phyloP scores from a whole-genome alignment of 1,140 invertebrate species.

The Drosophila novamexicana region DNA sequence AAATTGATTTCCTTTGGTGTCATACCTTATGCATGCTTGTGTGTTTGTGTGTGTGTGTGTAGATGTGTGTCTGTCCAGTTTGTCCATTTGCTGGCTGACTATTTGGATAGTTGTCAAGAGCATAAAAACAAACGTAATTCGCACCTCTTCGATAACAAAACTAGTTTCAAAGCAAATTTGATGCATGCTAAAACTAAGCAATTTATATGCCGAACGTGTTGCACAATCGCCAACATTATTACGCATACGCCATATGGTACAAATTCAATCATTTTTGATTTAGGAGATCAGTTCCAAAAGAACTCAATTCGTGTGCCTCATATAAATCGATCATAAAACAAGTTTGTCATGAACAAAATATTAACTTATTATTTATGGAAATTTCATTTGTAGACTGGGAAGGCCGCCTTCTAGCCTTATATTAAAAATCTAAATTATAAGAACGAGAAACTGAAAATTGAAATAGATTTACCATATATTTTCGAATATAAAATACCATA shows the following conservation, averaged over 20 bases:
- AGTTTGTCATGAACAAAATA: neutral
- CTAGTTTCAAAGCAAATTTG: constrained; percentile 29
- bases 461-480: too few species aligned
- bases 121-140: constrained; percentile 79
- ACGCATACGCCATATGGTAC: constrained; percentile 50
- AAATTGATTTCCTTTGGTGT: constrained; percentile 80
- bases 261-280: constrained; percentile 23
- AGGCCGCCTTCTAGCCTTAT: too few species aligned
- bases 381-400: neutral
- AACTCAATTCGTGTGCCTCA: neutral
- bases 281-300: constrained; percentile 1
- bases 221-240: constrained; percentile 39
- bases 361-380: neutral
- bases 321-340: neutral
- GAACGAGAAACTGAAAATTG: too few species aligned
- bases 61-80: constrained; percentile 53
- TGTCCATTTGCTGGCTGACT: constrained; percentile 62
- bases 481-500: too few species aligned
- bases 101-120: constrained; percentile 70
- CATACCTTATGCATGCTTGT: constrained; percentile 44
- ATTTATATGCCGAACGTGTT: constrained; percentile 78
- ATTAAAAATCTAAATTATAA: too few species aligned
- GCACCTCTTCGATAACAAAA: constrained; percentile 52
- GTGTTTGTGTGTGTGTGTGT: constrained; percentile 34
- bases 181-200: constrained; percentile 67